Evolutionary conservation across 2,113 vertebrate species (phyloP).

Genomic region (Myotis davidii): DNA sequence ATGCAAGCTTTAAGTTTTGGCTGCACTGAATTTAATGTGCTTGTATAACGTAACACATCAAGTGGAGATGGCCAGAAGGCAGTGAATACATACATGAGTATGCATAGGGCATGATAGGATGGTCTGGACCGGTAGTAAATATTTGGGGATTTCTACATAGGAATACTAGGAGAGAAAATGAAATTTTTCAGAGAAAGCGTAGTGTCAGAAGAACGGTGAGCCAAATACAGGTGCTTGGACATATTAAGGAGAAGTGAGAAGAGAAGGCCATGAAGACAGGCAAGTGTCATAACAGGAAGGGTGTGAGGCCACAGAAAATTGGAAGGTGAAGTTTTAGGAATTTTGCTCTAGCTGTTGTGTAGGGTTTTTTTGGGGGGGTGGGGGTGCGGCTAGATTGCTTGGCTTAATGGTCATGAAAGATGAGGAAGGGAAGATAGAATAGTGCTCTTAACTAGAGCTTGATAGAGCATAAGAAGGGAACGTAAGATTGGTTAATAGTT

Average conservation of each 20-base stretch:
- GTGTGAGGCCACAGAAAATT: not conserved
- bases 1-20: not conserved
- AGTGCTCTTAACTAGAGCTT: not conserved
- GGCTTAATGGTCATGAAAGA: conserved; percentile 9
- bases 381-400: not conserved
- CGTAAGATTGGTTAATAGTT: not conserved
- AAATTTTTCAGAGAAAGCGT: not conserved
- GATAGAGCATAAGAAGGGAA: not conserved
- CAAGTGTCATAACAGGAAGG: not conserved
- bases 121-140: not conserved
- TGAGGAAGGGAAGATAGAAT: not conserved
- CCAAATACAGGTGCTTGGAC: not conserved
- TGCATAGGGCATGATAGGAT: not conserved
- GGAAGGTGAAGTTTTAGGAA: not conserved
- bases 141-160: not conserved
- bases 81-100: not conserved
- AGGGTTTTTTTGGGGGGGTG: not conserved
- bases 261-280: not conserved
- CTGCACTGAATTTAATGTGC: not conserved
- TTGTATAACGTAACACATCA: not conserved
- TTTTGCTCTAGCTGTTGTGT: not conserved
- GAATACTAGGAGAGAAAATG: not conserved
- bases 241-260: not conserved
- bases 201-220: not conserved
- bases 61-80: not conserved